Percentiles rank a stretch among this genome's conserved stretches.
These are phyloP conservation scores for Talpa occidentalis DNA, from an alignment of 2,113 vertebrate genomes.

Conservation along the genomic window DNA sequence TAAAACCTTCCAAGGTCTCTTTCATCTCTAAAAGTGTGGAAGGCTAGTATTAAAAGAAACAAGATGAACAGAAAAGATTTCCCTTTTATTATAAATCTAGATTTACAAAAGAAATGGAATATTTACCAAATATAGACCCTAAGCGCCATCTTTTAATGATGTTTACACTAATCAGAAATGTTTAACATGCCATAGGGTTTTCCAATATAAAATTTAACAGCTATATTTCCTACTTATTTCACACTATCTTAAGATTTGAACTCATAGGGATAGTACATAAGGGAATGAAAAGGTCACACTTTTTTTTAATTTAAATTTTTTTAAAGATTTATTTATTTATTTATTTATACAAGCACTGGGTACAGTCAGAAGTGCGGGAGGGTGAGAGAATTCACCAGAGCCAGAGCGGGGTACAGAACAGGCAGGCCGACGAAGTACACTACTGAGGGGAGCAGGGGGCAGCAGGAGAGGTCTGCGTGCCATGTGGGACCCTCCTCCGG, in stretches of 20 bases:
- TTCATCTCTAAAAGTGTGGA: background rate
- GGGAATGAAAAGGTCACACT: background rate
- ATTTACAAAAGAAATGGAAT: background rate
- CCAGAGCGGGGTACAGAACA: too few species aligned
- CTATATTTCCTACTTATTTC: background rate
- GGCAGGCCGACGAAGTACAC: too few species aligned
- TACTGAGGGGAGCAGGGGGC: too few species aligned
- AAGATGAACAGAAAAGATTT: background rate
- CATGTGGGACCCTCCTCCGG: too few species aligned
- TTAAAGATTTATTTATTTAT: too few species aligned
- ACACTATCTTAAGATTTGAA: background rate
- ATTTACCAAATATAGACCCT: background rate
- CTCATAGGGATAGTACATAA: background rate
- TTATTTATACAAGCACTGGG: too few species aligned
- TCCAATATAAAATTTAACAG: background rate
- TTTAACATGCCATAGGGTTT: background rate
- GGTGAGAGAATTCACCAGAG: too few species aligned
- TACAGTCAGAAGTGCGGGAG: too few species aligned
- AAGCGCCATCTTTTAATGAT: background rate
- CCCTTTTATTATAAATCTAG: background rate
- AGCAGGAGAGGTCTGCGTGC: too few species aligned
- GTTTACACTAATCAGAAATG: background rate
- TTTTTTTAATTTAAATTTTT: too few species aligned
- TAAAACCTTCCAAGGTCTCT: background rate
- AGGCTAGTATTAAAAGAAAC: background rate